phyloP scores from a whole-genome alignment of 2,113 vertebrate genomes.

The Callospermophilus lateralis region DNA sequence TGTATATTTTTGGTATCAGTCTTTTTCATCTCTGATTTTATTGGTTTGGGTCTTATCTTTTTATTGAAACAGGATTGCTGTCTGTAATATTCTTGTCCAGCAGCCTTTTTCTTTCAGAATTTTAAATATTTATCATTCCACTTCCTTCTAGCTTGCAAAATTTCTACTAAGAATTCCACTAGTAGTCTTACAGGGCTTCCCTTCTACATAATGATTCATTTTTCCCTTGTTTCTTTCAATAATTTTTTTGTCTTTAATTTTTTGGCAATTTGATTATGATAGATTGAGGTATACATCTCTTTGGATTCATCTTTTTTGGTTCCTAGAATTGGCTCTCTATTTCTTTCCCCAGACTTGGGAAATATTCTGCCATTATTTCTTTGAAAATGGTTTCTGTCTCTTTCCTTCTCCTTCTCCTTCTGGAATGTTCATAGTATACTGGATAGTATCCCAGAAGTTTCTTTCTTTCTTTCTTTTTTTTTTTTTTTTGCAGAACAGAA shows the following conservation, averaged over 20 bases:
- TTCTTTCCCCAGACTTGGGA: not conserved
- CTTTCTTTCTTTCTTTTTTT: too few species aligned
- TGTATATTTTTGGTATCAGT: not conserved
- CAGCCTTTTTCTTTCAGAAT: not conserved
- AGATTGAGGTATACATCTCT: not conserved
- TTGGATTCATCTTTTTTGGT: not conserved
- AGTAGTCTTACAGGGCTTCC: not conserved
- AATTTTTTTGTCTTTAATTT: not conserved
- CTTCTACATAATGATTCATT: not conserved
- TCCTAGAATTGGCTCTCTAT: not conserved
- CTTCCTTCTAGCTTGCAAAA: not conserved
- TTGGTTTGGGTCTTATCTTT: not conserved
- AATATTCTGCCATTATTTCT: not conserved
- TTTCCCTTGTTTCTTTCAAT: not conserved
- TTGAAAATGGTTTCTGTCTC: not conserved
- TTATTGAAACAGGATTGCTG: not conserved
- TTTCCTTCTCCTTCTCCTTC: too few species aligned
- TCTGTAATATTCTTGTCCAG: not conserved
- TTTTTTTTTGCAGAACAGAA: too few species aligned
- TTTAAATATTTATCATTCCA: not conserved
- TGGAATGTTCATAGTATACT: too few species aligned
- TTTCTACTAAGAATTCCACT: not conserved
- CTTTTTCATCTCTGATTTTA: not conserved
- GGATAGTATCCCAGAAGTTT: too few species aligned
- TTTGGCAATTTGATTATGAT: not conserved